Evolutionary conservation across 2,797 vertebrate species (phyloP), one percentile per base, ranked within the genome.

Genomic region (Columba guinea): DNA sequence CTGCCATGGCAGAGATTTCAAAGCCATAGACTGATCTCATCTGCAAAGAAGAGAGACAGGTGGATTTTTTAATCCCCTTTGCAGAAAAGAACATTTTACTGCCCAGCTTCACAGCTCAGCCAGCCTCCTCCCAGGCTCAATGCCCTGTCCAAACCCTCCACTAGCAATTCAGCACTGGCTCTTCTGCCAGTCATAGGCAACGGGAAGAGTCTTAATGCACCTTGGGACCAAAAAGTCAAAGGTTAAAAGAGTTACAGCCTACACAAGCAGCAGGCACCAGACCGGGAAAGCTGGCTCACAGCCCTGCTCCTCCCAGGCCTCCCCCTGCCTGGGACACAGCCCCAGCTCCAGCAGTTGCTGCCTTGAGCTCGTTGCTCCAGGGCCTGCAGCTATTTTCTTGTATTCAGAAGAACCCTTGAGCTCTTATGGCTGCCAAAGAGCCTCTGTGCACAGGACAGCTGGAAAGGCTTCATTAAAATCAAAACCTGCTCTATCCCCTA

Each of bases 401-500:
- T 52, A 9, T 10, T 44, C 81, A 37, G 55, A 52, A 73, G 56
- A 70, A 39, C 26, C 17, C 24, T 1, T 5, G 32, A 92, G 70
- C 90, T 78, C 63, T 60, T 26, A 22, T 8, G n/a, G 3, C 39
- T 64, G 32, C 35, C 68, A 44, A 44, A 48, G 68, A 77, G 49
- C 26, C 0, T 20, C 64, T 26, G 27, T 69, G 80, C 56, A 53
- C 74, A 44, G 70, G 52, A 19, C 24, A 41, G 48, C 67, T 55
- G 79, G 59, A 93, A 92, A 89, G n/a, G 37, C n/a, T 83, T 68
- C 21, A 7, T 74, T 87, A 74, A 70, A 92, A 83, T 49, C 84
- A 89, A 76, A 87, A 32, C 16, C 2, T 5, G 21, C 28, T 39
- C 44, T 28, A 11, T 21, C 7, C 4, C 37, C 52, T 56, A 6